Evolutionary conservation across 2,888 invertebrate genomes (phyloP), one percentile per base, ranked within the genome.

Genomic region (Drosophila kuntzei): DNA sequence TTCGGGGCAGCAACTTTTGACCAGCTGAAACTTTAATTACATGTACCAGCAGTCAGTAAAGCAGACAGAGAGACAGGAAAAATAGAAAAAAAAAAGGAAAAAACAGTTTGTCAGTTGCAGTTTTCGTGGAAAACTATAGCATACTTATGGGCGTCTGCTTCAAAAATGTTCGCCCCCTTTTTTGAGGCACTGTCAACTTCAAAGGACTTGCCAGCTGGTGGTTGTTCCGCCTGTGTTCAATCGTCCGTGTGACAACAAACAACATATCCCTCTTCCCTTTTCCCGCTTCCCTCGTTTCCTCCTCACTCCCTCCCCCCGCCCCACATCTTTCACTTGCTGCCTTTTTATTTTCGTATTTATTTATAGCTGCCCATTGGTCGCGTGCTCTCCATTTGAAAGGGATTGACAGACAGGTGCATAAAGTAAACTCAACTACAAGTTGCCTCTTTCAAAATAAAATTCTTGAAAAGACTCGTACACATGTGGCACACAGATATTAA

Each of bases 1-100:
- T 66, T 54, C 18, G 39, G 43, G 43, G 25, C 43, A 29, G 18
- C 54, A 58, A 63, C 39, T 58, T 62, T 53, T 75, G 57, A 43
- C 46, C 71, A 62, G 39, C 63, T 58, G 32, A 62, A 44, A 70
- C 71, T 76, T 72, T 76, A 54, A 71, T 71, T 71, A 62, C 57
- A 36, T 54, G 29, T 9, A 29, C 29, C 36, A 43, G 32, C 37
- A 49, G 50, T 20, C 54, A 47, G 51, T 16, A 9, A 47, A 47
- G 4, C 1, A 16, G 29, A 8, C 25, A 22, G 46, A 18, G 20
- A 39, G 29, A 5, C 1, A 16, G 50, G 43, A 20, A 7, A 50
- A 43, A 29, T 29, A 49, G 49, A 29, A 34, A 9, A 43, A 47
- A 7, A 4, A 18, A 46, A 50, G 37, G n/a, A n/a, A 20, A 12